Percentiles rank a stretch among this genome's conserved stretches.
phyloP scores from a whole-genome alignment of 1,140 invertebrate species.

The Odontomachus brunneus region DNA sequence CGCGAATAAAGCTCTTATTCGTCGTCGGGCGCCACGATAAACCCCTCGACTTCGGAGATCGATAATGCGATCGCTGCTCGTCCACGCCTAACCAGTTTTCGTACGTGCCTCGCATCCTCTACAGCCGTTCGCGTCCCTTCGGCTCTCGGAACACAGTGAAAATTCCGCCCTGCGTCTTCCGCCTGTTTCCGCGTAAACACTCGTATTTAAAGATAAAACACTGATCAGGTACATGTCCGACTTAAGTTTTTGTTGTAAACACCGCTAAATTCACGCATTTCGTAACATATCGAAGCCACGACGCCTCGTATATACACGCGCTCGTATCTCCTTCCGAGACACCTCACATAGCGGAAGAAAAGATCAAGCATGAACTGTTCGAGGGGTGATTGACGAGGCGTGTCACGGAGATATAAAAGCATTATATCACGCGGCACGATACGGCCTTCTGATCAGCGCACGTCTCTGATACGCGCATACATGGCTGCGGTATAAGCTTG shows the following conservation, averaged over 20 bases:
- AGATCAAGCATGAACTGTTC: slow-evolving; percentile 38
- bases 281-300: slow-evolving; percentile 10
- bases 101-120: slow-evolving; percentile 22
- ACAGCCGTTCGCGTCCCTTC: too few relatives aligned
- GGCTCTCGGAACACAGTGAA: too few relatives aligned
- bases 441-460: slow-evolving; percentile 3
- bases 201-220: too few relatives aligned
- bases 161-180: too few relatives aligned
- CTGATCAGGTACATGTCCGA: too few relatives aligned
- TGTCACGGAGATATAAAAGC: slow-evolving; percentile 56
- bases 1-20: slow-evolving; percentile 46
- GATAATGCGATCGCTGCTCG: slow-evolving; percentile 48
- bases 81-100: slow-evolving; percentile 39
- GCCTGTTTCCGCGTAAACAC: too few relatives aligned
- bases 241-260: too few relatives aligned
- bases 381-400: slow-evolving; percentile 41
- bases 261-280: slow-evolving; percentile 11
- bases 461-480: neutral
- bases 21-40: slow-evolving; percentile 16
- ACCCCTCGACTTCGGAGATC: neutral
- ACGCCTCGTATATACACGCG: neutral
- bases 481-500: neutral
- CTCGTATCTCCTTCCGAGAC: slow-evolving; percentile 18
- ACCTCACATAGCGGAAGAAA: slow-evolving; percentile 28
- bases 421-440: slow-evolving; percentile 33